Conservation (phyloP, 2,113 vertebrate species). For the Gymnorhina tibicen region DNA sequence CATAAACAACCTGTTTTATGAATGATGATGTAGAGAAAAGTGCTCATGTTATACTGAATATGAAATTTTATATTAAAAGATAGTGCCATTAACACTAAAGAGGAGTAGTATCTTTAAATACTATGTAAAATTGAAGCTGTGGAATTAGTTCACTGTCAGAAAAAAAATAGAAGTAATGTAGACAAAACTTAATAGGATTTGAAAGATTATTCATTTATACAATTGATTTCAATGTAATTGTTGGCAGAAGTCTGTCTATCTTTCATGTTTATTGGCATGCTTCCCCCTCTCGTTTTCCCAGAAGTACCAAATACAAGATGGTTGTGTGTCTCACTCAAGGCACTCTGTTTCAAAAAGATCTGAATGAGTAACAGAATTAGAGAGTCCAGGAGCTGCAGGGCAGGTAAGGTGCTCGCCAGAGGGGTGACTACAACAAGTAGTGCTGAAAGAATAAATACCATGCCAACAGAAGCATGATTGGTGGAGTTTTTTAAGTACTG, state of each 20-base stretch:
- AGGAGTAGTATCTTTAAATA: neutral
- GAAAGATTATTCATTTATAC: neutral
- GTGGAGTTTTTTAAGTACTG: neutral
- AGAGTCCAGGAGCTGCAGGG: neutral
- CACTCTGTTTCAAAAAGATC: neutral
- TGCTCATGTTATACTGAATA: neutral
- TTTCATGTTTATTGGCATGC: neutral
- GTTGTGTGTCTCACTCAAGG: neutral
- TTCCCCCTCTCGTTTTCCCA: neutral
- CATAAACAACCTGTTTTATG: neutral
- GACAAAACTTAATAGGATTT: neutral
- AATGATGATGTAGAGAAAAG: neutral
- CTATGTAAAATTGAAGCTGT: neutral
- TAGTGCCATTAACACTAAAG: neutral
- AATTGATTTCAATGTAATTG: neutral
- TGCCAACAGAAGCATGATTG: neutral
- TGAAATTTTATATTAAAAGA: neutral
- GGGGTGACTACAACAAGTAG: neutral
- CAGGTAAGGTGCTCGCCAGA: neutral
- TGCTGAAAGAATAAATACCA: neutral
- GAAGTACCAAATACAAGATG: neutral
- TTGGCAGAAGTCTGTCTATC: neutral
- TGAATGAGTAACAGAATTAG: neutral
- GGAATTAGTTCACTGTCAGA: neutral
- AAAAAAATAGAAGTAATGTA: neutral